Base-by-base conservation (phyloP, 2,113 vertebrate species). In the Galemys pyrenaicus region DNA sequence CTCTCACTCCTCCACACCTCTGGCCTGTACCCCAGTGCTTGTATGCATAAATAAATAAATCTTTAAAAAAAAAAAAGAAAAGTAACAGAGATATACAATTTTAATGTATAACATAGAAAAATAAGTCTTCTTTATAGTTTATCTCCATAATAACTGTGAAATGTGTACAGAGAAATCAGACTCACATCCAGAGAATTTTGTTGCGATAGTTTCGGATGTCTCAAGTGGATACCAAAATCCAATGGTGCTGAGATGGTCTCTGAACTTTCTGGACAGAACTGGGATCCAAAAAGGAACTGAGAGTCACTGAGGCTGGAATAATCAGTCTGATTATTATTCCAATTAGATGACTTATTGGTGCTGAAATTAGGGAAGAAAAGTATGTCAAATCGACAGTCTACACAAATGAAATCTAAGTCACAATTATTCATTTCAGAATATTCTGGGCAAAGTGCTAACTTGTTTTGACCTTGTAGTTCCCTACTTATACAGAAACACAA, bases 181-280 rank as follows among this genome's bases (percentile, higher is more conserved):
- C 98, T 98, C 97, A 99, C 99, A 35, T 99, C 99, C 96, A 99
- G 98, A 95, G 99, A 99, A 97, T 97, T 99, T 91, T 99, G 98
- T 60, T 99, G 98, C 51, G 98, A 99, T 56, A 93, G 96, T 95
- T 93, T 97, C 39, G 95, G 77, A 46, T 96, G 98, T 97, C 97
- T 99, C 87, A 85, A 96, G 62, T 98, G 98, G 0, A 65, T 80
- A 94, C 91, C 94, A 89, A 98, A 95, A 86, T 98, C 98, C 97
- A 98, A 96, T 0, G 98, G 98, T 26, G 98, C 98, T 35, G 97
- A 98, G 51, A 97, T 70, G 0, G 75, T 95, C 95, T 99, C 99
- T 83, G 97, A 98, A 16, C 98, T 98, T 71, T 99, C 99, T 0
- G 82, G 98, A 98, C 98, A 99, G 97, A 99, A 98, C 97, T 99